Conservation (phyloP, 1,140 invertebrate species). For the Cyrtorhinus lividipennis region DNA sequence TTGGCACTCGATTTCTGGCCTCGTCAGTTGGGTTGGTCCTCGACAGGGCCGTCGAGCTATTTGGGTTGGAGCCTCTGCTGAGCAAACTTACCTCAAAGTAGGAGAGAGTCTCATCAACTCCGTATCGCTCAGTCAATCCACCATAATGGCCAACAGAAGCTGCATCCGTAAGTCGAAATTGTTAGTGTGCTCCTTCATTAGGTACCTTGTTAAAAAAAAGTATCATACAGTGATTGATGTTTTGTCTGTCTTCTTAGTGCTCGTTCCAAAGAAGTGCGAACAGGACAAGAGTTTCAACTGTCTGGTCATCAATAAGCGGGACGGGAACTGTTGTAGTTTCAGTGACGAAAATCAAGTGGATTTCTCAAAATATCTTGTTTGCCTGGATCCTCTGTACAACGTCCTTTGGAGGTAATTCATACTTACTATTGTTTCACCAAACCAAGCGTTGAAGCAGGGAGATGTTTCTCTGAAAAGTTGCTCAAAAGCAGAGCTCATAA, state of each 20-base stretch:
- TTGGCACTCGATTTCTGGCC: constrained; percentile 70
- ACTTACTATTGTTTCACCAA: too few relatives aligned
- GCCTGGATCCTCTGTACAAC: constrained; percentile 77
- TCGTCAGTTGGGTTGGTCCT: constrained; percentile 63
- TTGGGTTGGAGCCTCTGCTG: constrained; percentile 85
- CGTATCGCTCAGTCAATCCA: constrained; percentile 66
- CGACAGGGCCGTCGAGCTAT: constrained; percentile 67
- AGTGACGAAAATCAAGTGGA: constrained; percentile 60
- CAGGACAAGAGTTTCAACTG: constrained; percentile 56
- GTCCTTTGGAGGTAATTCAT: constrained; percentile 57
- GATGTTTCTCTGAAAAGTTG: too few relatives aligned
- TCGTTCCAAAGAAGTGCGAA: constrained; percentile 49
- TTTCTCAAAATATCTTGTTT: constrained; percentile 51
- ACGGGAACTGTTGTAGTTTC: constrained; percentile 70
- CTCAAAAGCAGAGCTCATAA: too few relatives aligned
- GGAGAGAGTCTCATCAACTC: constrained; percentile 86
- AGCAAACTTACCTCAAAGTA: constrained; percentile 88
- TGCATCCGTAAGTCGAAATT: constrained; percentile 55
- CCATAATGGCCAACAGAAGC: constrained; percentile 73
- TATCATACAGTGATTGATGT: too few relatives aligned
- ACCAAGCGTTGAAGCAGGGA: too few relatives aligned
- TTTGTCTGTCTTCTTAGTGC: constrained; percentile 48
- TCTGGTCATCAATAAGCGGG: constrained; percentile 66
- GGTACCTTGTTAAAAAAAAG: too few relatives aligned
- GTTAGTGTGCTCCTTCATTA: constrained; percentile 10